These are phyloP conservation scores for Microctonus aethiopoides DNA, from an alignment of 2,888 invertebrate species.

Conservation along the genomic window DNA sequence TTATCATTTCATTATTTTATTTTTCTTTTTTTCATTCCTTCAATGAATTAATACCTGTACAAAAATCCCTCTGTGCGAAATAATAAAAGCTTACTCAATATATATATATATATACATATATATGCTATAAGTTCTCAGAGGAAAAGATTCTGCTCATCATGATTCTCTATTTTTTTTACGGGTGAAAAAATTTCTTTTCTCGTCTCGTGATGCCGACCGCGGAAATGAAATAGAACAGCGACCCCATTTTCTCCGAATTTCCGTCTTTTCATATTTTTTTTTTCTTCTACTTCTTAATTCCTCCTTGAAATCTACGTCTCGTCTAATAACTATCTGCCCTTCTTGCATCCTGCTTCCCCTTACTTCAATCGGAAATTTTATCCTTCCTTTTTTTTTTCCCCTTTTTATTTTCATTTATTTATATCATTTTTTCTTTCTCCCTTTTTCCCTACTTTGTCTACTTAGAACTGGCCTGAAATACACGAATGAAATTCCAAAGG, in stretches of 20 bases:
- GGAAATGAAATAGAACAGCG: slow-evolving; percentile 22
- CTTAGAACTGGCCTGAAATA: not conserved
- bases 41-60: not conserved
- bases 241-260: slow-evolving; percentile 17
- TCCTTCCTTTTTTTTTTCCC: not conserved
- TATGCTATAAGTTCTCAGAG: not conserved
- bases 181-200: slow-evolving; percentile 8
- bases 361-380: slow-evolving; percentile 34
- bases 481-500: not conserved
- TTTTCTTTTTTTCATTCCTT: not conserved
- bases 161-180: slow-evolving; percentile 16
- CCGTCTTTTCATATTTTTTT: not conserved
- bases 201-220: slow-evolving; percentile 10
- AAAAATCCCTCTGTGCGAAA: not conserved
- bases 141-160: slow-evolving; percentile 19
- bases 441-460: not conserved
- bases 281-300: not conserved
- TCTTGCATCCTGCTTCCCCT: not conserved
- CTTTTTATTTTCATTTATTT: not conserved
- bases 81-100: not conserved
- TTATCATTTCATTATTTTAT: not conserved
- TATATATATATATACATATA: not conserved
- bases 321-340: slow-evolving; percentile 12
- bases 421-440: not conserved
- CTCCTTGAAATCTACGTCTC: slow-evolving; percentile 19